Conservation (phyloP, 1,140 invertebrate genomes). For the Lepeophtheirus salmonis region DNA sequence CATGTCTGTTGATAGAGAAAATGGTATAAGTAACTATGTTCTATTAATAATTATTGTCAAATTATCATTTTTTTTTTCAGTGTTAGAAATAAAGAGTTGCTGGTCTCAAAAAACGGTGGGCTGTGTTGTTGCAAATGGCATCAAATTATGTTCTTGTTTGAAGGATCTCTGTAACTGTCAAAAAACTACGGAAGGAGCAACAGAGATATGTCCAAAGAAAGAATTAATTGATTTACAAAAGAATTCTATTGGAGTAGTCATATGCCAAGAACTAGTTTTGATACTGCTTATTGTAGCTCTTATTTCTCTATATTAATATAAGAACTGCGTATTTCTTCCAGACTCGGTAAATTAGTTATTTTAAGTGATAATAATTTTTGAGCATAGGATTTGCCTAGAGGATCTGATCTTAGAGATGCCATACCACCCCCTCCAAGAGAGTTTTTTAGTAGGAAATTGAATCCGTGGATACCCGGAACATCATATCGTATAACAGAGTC, state of each 20-base stretch:
- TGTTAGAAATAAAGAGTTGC: background rate
- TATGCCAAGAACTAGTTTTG: background rate
- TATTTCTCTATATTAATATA: background rate
- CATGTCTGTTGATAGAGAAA: background rate
- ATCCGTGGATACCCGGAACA: slow-evolving; percentile 30
- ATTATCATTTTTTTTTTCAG: background rate
- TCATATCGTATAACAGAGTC: slow-evolving; percentile 26
- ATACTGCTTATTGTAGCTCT: background rate
- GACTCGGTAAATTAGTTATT: slow-evolving; percentile 27
- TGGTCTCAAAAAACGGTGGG: background rate
- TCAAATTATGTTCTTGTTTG: background rate
- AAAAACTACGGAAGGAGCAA: no score
- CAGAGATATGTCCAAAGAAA: no score
- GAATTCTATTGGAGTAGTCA: background rate
- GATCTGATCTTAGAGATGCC: slow-evolving; percentile 31
- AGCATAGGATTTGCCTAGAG: slow-evolving; percentile 32
- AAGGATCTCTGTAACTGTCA: background rate
- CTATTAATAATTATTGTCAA: background rate
- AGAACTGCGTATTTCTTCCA: slow-evolving; percentile 3
- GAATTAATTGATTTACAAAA: no score
- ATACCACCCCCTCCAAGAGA: slow-evolving; percentile 32
- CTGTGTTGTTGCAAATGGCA: background rate
- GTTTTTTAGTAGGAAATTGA: slow-evolving; percentile 32
- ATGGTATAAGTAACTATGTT: background rate
- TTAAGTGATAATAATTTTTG: slow-evolving; percentile 31